Evolutionary conservation across 2,888 invertebrate species (phyloP).

Genomic region (Agrotis clavis): DNA sequence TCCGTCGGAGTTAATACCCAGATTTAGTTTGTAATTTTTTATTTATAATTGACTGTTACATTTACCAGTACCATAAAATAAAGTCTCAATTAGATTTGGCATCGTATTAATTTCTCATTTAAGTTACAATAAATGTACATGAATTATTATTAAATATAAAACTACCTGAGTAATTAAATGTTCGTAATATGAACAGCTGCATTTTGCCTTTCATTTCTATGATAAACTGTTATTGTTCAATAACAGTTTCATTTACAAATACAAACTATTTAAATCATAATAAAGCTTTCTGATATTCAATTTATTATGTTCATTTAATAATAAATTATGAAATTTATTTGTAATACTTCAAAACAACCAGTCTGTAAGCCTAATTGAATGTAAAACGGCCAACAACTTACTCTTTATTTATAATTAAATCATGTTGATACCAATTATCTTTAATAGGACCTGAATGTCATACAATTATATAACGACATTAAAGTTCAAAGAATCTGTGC

Average conservation of each 20-base stretch:
- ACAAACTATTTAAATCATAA: background rate
- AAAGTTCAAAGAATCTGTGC: constrained; percentile 57
- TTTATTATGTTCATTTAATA: constrained; percentile 19
- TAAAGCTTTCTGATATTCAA: background rate
- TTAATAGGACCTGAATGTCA: constrained; percentile 56
- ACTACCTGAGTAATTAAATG: background rate
- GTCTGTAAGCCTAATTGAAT: constrained; percentile 15
- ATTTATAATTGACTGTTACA: background rate
- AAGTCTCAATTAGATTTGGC: background rate
- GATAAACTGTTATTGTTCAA: background rate
- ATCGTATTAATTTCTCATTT: background rate
- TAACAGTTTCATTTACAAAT: background rate
- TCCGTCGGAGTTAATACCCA: constrained; percentile 27
- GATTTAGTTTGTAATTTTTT: background rate
- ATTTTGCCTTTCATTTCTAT: background rate
- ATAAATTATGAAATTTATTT: constrained; percentile 15
- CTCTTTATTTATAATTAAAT: constrained; percentile 54
- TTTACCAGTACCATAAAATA: background rate
- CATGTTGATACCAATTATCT: constrained; percentile 57
- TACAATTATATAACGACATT: constrained; percentile 56
- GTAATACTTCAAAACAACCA: constrained; percentile 21
- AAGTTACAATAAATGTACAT: background rate
- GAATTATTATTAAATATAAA: background rate
- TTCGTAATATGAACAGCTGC: background rate
- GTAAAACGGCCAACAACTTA: constrained; percentile 9